Conservation (phyloP, 2,888 invertebrate genomes). For the Xestia ashworthii region DNA sequence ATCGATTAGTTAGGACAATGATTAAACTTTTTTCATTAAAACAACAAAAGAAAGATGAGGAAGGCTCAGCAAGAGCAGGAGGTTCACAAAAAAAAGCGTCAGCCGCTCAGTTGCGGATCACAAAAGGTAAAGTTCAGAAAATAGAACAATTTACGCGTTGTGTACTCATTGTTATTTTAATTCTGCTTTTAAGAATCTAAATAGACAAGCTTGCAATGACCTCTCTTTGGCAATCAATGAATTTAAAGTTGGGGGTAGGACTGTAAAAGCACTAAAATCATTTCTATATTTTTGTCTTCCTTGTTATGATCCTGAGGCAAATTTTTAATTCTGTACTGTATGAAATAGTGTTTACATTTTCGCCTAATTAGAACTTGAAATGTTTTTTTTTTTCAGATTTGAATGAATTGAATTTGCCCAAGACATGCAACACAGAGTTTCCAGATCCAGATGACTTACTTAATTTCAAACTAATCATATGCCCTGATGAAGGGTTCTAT, state of each 20-base stretch:
- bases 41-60: constrained; percentile 99
- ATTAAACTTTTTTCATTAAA: constrained; percentile 99
- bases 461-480: constrained; percentile 98
- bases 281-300: not conserved
- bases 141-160: constrained; percentile 56
- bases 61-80: constrained; percentile 92
- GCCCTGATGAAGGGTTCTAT: constrained; percentile 99
- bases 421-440: constrained; percentile 98
- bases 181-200: constrained; percentile 13
- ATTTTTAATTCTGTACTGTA: constrained; percentile 5
- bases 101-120: constrained; percentile 98
- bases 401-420: constrained; percentile 98
- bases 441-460: constrained; percentile 99
- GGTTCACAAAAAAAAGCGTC: constrained; percentile 97
- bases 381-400: constrained; percentile 94
- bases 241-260: not conserved
- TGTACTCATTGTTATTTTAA: constrained; percentile 57
- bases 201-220: not conserved
- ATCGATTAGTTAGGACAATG: constrained; percentile 92
- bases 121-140: constrained; percentile 94
- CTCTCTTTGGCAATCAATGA: not conserved
- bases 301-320: constrained; percentile 7
- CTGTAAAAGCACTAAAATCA: not conserved
- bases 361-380: not conserved
- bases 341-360: constrained; percentile 13